Base-by-base conservation (phyloP, 1,140 invertebrate species). In the Platyura marginata region DNA sequence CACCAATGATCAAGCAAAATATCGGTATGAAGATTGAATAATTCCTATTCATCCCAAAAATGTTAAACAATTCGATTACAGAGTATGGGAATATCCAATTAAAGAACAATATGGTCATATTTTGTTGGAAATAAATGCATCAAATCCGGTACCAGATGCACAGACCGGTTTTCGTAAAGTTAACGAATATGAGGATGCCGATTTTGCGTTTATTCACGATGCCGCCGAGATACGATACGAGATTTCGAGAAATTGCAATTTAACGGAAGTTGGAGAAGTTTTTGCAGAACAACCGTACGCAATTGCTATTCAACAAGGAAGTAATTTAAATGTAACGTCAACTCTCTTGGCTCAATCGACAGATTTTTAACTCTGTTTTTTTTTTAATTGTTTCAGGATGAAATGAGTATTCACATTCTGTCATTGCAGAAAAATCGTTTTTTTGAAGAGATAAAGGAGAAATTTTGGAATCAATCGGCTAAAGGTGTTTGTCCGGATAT, bases 31-130 rank as follows among this genome's bases (percentile, higher is more conserved):
- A n/a, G n/a, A n/a, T n/a, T n/a, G n/a, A 29, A 33, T n/a, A n/a
- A n/a, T n/a, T n/a, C n/a, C n/a, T n/a, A 32, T 9, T 32, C 8
- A 32, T 9, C 8, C n/a, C n/a, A 32, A 32, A 32, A 32, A 32
- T 9, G 8, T 32, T 32, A 32, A n/a, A n/a, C 29, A 32, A 32
- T 32, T 21, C 25, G 6, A 43, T 21, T 88, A 81, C 49, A 65
- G 86, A 23, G 87, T 93, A 1, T 94, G 88, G 88, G 87, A 93
- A 53, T 92, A 92, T 62, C 88, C 87, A 1, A 84, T 92, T 36
- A 79, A 82, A 48, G 85, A 91, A 59, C 83, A 89, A 59, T 92
- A 88, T 51, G 84, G 81, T 2, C 82, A 87, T 48, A 90, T 92
- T 47, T 62, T 90, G 22, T 62, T 83, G 29, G 81, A 85, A 18